Percentiles rank a stretch among this genome's conserved stretches.
Conservation (phyloP, 2,797 vertebrate species). For the Decapterus maruadsi region DNA sequence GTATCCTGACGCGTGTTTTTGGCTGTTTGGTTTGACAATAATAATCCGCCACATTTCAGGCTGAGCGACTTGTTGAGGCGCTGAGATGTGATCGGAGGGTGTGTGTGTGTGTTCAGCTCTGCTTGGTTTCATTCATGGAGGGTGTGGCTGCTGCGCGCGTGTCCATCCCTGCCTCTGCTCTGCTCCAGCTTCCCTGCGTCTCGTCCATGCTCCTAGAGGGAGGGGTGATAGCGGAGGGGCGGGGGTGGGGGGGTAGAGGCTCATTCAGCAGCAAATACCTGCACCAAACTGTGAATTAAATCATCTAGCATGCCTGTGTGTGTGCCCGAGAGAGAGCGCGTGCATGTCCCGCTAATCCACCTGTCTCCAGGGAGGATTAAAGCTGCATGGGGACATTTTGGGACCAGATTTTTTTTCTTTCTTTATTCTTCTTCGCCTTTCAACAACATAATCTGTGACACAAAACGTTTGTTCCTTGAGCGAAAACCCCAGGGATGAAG, state of each 20-base stretch:
- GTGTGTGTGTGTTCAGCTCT: conserved; percentile 9
- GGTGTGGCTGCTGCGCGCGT: conserved; percentile 57
- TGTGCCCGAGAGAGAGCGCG: too few relatives aligned
- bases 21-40: background rate
- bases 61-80: background rate
- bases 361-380: conserved; percentile 72
- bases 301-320: background rate
- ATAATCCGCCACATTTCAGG: background rate
- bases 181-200: conserved; percentile 10
- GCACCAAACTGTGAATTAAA: conserved; percentile 44
- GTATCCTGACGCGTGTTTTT: background rate
- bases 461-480: conserved; percentile 21
- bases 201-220: background rate
- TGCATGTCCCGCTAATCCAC: conserved; percentile 63
- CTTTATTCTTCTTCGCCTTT: background rate
- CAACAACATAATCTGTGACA: conserved; percentile 38
- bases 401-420: conserved; percentile 6
- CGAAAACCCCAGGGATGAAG: background rate
- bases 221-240: too few relatives aligned
- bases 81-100: background rate
- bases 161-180: conserved; percentile 19
- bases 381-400: conserved; percentile 59
- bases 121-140: conserved; percentile 39
- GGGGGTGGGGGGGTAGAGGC: too few relatives aligned
- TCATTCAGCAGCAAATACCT: conserved; percentile 48